Evolutionary conservation across 2,888 invertebrate species (phyloP), one percentile per base, ranked within the genome.

Genomic region (Hydrotaea diabolus): DNA sequence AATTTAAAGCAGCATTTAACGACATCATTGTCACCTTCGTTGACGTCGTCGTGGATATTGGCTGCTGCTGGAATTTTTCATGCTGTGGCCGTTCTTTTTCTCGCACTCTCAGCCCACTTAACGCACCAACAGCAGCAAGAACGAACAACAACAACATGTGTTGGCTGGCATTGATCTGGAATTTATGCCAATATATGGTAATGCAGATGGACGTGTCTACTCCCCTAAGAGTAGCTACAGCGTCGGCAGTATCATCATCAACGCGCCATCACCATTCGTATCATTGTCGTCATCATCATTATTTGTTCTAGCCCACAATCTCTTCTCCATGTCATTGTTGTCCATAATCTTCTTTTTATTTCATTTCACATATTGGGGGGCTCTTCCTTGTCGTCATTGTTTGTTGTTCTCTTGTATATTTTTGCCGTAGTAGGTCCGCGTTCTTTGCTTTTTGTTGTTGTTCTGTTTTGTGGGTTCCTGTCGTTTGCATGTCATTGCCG

Each of bases 111-210:
- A 86, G 4, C 26, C 59, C 49, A 49, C 3, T 26, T 31, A 31
- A 31, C 26, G 59, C 13, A 19, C 19, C 57, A 59, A 59, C n/a
- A n/a, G n/a, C n/a, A n/a, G n/a, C n/a, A n/a, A n/a, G n/a, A n/a
- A n/a, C n/a, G n/a, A n/a, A n/a, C n/a, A n/a, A n/a, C n/a, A n/a
- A n/a, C 39, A 39, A 39, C 39, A 8, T 8, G 39, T 39, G 39
- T 8, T 36, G 36, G 36, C 73, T 74, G 82, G 80, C 71, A 82
- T 82, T 85, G 85, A 82, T 85, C 79, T 82, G 86, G 91, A 90
- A 90, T 90, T 90, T 90, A 90, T 89, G 88, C 91, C 89, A 89
- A 89, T 90, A 85, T 82, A 91, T 90, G 91, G 90, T 88, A 88
- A 91, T 90, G 88, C 87, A 89, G 73, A 83, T 82, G 81, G 80